phyloP scores from a whole-genome alignment of 2,888 invertebrate genomes.

The Kuschelorhynchus macadamiae region DNA sequence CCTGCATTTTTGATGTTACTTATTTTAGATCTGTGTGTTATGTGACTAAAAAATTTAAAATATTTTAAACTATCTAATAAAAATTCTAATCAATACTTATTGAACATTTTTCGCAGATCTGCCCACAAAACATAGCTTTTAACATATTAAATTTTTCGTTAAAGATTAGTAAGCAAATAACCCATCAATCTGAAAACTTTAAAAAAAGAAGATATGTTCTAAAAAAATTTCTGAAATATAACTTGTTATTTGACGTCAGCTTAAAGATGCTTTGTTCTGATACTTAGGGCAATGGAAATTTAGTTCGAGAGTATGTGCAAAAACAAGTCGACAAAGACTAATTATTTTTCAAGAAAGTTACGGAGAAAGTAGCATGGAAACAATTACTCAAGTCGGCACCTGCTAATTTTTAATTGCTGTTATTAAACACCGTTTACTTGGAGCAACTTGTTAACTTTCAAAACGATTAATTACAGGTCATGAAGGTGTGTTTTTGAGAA shows the following conservation, averaged over 20 bases:
- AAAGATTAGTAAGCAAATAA: no score
- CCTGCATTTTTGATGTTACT: no score
- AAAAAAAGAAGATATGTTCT: no score
- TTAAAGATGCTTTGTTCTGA: conserved; percentile 1
- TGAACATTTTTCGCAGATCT: no score
- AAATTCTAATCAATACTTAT: no score
- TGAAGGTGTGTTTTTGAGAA: conserved; percentile 2
- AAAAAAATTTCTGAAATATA: no score
- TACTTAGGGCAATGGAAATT: conserved; percentile 6
- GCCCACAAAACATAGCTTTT: no score
- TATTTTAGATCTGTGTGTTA: no score
- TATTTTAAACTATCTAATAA: no score
- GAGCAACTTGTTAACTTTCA: conserved; percentile 20
- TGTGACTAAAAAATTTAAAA: no score
- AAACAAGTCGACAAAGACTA: conserved; percentile 25
- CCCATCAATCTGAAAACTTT: no score
- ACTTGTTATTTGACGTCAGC: neutral
- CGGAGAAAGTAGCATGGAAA: conserved; percentile 9
- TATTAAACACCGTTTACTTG: conserved; percentile 29
- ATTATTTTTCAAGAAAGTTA: conserved; percentile 23
- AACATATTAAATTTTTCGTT: no score
- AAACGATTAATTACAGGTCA: conserved; percentile 9
- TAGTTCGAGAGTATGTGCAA: conserved; percentile 9
- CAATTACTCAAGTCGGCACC: conserved; percentile 35
- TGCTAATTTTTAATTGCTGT: conserved; percentile 40